Evolutionary conservation across 2,888 invertebrate species (phyloP).

Genomic region (Pediacus dermestoides): DNA sequence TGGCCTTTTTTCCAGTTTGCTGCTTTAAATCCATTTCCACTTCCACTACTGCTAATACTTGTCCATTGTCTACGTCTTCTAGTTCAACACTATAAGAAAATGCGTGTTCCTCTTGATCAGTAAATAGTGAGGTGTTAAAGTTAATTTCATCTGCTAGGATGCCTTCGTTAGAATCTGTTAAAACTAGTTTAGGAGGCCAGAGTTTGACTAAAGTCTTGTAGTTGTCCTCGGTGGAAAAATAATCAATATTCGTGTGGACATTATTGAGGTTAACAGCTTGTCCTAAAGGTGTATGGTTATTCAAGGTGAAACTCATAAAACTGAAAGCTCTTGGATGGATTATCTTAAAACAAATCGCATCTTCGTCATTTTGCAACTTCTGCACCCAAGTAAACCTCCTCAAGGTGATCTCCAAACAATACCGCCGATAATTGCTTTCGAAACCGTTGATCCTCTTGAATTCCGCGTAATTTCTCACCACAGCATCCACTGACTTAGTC

Average conservation of each 20-base stretch:
- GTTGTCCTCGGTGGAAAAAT: constrained; percentile 34
- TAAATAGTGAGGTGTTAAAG: constrained; percentile 24
- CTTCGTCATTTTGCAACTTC: constrained; percentile 22
- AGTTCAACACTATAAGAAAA: background rate
- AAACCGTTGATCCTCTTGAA: constrained; percentile 17
- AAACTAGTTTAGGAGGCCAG: constrained; percentile 38
- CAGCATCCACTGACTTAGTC: constrained; percentile 29
- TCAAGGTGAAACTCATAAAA: constrained; percentile 32
- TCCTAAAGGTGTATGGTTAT: constrained; percentile 29
- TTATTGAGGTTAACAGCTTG: constrained; percentile 32
- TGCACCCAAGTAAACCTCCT: constrained; percentile 36
- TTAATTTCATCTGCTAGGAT: constrained; percentile 31
- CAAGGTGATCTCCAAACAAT: constrained; percentile 36
- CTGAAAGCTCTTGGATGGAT: constrained; percentile 42
- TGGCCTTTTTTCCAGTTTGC: constrained; percentile 22
- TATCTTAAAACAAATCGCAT: constrained; percentile 38
- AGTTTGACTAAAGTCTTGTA: constrained; percentile 34
- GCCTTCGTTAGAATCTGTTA: constrained; percentile 35
- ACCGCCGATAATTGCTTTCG: constrained; percentile 32
- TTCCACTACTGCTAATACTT: constrained; percentile 34
- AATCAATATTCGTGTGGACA: constrained; percentile 34
- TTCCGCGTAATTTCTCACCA: constrained; percentile 27
- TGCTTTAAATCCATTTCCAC: constrained; percentile 27
- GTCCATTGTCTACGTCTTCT: constrained; percentile 6
- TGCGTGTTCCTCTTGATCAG: background rate